Base-by-base conservation (phyloP, 1,140 invertebrate genomes). In the Cyphomyrmex costatus region DNA sequence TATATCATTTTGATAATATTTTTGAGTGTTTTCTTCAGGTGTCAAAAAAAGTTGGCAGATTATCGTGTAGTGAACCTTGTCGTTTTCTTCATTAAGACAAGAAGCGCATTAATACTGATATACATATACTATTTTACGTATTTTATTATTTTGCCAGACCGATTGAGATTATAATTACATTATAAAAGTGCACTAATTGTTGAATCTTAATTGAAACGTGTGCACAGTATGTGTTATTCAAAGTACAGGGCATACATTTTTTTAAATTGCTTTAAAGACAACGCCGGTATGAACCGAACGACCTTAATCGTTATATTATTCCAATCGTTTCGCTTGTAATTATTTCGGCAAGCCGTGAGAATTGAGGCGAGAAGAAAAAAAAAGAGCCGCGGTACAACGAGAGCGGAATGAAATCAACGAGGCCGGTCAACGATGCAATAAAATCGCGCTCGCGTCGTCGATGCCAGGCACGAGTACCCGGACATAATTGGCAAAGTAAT, bases 401-500 rank as follows among this genome's bases (percentile, higher is more conserved):
- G 49, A 49, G 42, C 33, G 24, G 42, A 66, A 74, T 60, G 27
- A 30, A 79, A 83, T 74, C n/a, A 46, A 42, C 36, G 68, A n/a
- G 42, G 24, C 77, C 65, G 77, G 36, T 74, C 66, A 86, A 86
- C 63, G 71, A 49, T 1, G 27, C 56, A 78, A 85, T 73, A 70
- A 89, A 73, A 78, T 73, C 36, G 56, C 85, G 58, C 63, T 30
- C 76, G 27, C 27, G 10, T 53, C 24, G 27, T 21, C 30, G 68
- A 76, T 56, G 70, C 42, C 33, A 27, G 16, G 21, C 19, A 16
- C 70, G 56, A 53, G 36, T 65, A 36, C n/a, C 58, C 58, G 42
- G 82, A 68, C 85, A 84, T 86, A 86, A 89, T 89, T 76, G 77
- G 77, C 71, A 58, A 68, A 63, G 85, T 89, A 90, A 90, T 87